Evolutionary conservation across 2,797 vertebrate species (phyloP).

Genomic region (Avahi laniger): DNA sequence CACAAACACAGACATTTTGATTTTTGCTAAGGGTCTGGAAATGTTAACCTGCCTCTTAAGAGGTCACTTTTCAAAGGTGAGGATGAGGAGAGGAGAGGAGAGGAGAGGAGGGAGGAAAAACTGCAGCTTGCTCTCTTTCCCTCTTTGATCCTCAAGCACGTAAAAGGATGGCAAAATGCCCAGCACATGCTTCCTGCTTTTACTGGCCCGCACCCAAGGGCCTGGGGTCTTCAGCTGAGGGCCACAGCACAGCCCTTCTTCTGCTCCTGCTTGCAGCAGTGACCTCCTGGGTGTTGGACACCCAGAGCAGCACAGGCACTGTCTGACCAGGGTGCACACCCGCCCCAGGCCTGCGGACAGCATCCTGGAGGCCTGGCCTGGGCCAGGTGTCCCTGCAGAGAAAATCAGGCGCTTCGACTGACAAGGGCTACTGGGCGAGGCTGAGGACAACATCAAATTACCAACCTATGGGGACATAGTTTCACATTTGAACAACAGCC

Average conservation of each 20-base stretch:
- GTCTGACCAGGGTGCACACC: background rate
- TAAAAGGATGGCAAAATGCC: slow-evolving; percentile 31
- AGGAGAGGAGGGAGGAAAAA: background rate
- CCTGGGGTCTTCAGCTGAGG: background rate
- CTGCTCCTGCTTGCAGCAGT: background rate
- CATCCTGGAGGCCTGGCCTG: background rate
- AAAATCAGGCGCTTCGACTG: background rate
- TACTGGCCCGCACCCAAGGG: background rate
- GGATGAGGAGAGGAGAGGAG: background rate
- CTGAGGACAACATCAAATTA: background rate
- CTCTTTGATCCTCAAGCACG: background rate
- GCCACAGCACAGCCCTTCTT: background rate
- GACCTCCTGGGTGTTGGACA: background rate
- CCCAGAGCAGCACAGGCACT: background rate
- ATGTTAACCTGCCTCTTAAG: background rate
- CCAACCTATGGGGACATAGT: accelerated
- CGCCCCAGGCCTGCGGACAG: accelerated
- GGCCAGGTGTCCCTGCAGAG: background rate
- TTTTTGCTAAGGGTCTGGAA: slow-evolving; percentile 42
- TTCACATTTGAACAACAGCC: background rate
- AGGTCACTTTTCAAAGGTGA: background rate
- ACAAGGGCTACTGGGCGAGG: background rate
- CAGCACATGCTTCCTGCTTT: background rate
- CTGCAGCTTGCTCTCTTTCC: background rate
- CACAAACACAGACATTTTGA: background rate